Evolutionary conservation across 2,888 invertebrate genomes (phyloP).

Genomic region (Ischnus inquisitorius): DNA sequence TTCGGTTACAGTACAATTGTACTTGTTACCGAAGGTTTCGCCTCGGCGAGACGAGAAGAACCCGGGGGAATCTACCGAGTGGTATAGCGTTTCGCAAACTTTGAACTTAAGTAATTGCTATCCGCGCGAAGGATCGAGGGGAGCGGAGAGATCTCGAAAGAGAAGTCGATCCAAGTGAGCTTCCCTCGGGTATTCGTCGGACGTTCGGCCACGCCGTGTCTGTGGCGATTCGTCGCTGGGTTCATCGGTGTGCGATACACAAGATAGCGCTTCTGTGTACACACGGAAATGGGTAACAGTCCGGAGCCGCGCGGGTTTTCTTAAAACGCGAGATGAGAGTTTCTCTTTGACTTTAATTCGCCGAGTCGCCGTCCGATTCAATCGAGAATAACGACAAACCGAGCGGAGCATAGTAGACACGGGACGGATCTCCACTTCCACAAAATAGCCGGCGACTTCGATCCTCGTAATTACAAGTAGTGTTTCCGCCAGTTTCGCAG

Average conservation of each 20-base stretch:
- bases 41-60: slow-evolving; percentile 39
- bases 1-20: slow-evolving; percentile 57
- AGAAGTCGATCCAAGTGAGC: slow-evolving; percentile 61
- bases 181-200: slow-evolving; percentile 62
- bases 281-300: not conserved
- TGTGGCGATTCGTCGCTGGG: slow-evolving; percentile 47
- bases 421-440: slow-evolving; percentile 6
- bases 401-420: slow-evolving; percentile 21
- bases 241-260: slow-evolving; percentile 46
- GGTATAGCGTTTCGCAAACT: slow-evolving; percentile 71
- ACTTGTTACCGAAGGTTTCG: slow-evolving; percentile 52
- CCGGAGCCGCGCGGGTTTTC: slow-evolving; percentile 46
- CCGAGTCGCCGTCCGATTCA: slow-evolving; percentile 59
- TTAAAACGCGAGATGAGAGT: slow-evolving; percentile 50
- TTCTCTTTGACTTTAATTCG: slow-evolving; percentile 67
- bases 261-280: not conserved
- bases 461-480: slow-evolving; percentile 65
- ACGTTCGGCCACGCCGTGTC: slow-evolving; percentile 43
- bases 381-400: slow-evolving; percentile 50
- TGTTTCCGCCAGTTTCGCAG: slow-evolving; percentile 49
- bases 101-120: slow-evolving; percentile 76
- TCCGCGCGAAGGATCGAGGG: slow-evolving; percentile 40
- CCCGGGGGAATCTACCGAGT: slow-evolving; percentile 47
- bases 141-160: not conserved
- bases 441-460: slow-evolving; percentile 48